Base-by-base conservation (phyloP, 1,140 invertebrate species). In the Zaprionus kolodkinae region DNA sequence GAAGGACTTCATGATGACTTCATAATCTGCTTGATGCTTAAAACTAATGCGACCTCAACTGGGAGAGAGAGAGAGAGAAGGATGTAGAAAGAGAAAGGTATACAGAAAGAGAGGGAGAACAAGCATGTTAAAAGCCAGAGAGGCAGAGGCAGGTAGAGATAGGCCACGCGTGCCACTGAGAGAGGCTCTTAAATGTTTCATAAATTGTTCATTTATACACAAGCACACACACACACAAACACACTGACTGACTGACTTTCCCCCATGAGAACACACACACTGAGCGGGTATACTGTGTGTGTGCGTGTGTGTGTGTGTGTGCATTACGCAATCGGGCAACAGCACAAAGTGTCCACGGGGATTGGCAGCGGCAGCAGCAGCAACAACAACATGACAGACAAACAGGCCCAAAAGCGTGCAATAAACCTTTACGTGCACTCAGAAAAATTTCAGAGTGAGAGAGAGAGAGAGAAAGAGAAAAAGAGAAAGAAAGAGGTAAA, bases 201-300 rank as follows among this genome's bases (percentile, higher is more conserved):
- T 83, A 84, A 83, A 83, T 84, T 80, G 81, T 76, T 83, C 81
- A 84, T 66, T 61, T 76, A 72, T 72, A 61, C 62, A 55, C 43
- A 72, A 40, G 30, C 6, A 64, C 17, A 52, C 9, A 36, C 62
- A 55, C 43, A 72, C 52, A 36, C 6, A 64, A 13, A 52, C 12
- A 36, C 21, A 35, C 9, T 1, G 13, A 56, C 13, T 3, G 12
- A 9, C 13, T 10, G 30, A 56, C 60, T 64, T 45, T 15, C 40
- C 35, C 60, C 35, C 60, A 55, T 43, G 54, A 60, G 45, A 27
- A 21, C 43, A 40, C 15, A 9, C 17, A 59, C 7, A 70, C 12
- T n/a, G 21, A 30, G 21, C 0, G 27, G 27, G 27, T 30, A 40
- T 11, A 9, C 13, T 17, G 9, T 43, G 11, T n/a, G 21, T n/a